A percentile compares a stretch with the other conserved stretches of the same genome.
Evolutionary conservation across 2,888 invertebrate genomes (phyloP).

Genomic region (Automeris io): DNA sequence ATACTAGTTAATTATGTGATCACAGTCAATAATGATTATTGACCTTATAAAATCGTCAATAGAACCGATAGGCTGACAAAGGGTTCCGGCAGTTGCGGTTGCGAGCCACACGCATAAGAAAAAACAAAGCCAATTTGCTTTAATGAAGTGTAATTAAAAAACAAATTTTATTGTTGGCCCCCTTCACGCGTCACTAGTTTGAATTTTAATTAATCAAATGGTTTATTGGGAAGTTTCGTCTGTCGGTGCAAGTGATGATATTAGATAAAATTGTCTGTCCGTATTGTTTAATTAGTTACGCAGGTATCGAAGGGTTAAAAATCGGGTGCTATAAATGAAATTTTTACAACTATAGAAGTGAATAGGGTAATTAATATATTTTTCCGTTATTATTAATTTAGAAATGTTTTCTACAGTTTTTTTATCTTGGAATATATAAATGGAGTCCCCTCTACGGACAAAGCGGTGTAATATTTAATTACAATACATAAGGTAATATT

Average conservation of each 20-base stretch:
- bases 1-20: constrained; percentile 69
- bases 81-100: constrained; percentile 49
- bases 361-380: constrained; percentile 22
- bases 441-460: too few relatives aligned
- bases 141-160: constrained; percentile 72
- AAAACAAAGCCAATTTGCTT: constrained; percentile 68
- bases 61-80: constrained; percentile 56
- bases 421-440: too few relatives aligned
- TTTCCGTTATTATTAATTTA: constrained; percentile 21
- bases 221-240: constrained; percentile 36
- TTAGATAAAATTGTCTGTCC: constrained; percentile 41
- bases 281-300: constrained; percentile 59
- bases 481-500: too few relatives aligned
- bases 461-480: too few relatives aligned
- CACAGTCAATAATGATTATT: constrained; percentile 69
- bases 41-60: constrained; percentile 74
- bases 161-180: constrained; percentile 62
- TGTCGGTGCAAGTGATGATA: constrained; percentile 46
- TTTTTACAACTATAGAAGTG: constrained; percentile 31
- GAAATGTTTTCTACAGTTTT: background rate
- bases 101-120: constrained; percentile 37
- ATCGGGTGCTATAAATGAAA: constrained; percentile 51
- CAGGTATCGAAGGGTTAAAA: constrained; percentile 40
- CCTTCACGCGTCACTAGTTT: constrained; percentile 55
- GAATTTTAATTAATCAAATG: constrained; percentile 65